Percentiles rank a stretch among this genome's conserved stretches.
phyloP scores from a whole-genome alignment of 2,797 vertebrate species.

The Alauda arvensis region DNA sequence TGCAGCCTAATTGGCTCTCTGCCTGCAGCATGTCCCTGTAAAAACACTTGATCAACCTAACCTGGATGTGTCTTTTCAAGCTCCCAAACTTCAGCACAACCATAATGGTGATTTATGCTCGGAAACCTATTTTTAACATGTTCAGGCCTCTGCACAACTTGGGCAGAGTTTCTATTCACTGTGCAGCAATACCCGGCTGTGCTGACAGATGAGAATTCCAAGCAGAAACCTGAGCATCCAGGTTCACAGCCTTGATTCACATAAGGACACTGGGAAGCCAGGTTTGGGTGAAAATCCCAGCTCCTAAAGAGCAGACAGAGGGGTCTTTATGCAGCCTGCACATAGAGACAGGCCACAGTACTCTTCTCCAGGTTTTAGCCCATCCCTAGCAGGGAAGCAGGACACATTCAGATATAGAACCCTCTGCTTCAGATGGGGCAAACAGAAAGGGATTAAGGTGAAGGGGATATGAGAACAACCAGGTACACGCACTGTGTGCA shows the following conservation, averaged over 20 bases:
- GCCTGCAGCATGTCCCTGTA: neutral
- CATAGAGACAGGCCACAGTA: fast-evolving
- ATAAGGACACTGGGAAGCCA: neutral
- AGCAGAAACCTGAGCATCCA: neutral
- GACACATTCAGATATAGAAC: fast-evolving
- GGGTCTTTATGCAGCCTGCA: fast-evolving
- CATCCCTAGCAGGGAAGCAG: neutral
- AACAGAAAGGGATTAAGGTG: neutral
- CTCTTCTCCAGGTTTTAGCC: neutral
- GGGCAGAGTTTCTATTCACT: neutral
- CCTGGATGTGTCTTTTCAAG: neutral
- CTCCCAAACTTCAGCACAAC: neutral
- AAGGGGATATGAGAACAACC: too few species aligned
- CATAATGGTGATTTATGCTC: neutral
- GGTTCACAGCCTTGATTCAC: neutral
- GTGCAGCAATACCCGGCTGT: fast-evolving
- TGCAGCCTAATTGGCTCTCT: neutral
- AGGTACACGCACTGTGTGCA: fast-evolving
- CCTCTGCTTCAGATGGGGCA: neutral
- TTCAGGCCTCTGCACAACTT: neutral
- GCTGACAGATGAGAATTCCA: neutral
- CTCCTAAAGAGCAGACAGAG: neutral
- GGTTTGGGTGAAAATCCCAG: neutral
- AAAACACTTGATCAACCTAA: neutral
- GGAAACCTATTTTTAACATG: neutral